phyloP scores from a whole-genome alignment of 2,888 invertebrate genomes.

The Lithodes maja region DNA sequence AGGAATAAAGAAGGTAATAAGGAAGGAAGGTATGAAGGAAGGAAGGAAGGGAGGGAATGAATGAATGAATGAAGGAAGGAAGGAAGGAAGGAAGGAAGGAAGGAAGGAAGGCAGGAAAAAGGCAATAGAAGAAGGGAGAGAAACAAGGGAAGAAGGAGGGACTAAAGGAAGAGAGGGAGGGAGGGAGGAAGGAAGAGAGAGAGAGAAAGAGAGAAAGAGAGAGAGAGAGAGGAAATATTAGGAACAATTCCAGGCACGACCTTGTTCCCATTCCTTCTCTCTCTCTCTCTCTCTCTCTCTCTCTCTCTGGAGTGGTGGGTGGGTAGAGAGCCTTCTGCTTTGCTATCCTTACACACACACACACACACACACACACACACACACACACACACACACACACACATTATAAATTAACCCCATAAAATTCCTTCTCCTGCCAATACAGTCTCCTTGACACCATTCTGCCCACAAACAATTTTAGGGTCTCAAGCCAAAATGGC shows the following conservation, averaged over 20 bases:
- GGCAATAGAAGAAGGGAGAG: conserved; percentile 1
- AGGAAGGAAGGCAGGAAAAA: background rate
- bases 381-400: conserved; percentile 34
- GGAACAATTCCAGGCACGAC: background rate
- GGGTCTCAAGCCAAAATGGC: no score
- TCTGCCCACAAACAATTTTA: no score
- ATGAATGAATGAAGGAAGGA: background rate
- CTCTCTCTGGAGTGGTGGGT: no score
- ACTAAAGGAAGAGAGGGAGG: conserved; percentile 9
- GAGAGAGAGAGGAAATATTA: background rate
- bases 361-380: conserved; percentile 33
- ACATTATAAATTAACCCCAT: background rate
- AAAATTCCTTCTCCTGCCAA: no score
- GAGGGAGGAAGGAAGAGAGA: background rate
- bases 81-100: background rate
- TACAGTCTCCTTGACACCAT: no score
- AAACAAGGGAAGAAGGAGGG: background rate
- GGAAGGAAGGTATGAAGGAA: background rate
- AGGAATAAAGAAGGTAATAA: background rate
- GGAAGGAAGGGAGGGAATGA: background rate
- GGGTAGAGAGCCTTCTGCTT: no score
- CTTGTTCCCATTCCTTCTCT: background rate
- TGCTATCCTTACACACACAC: conserved; percentile 23
- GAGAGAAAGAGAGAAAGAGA: background rate
- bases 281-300: background rate